These are phyloP conservation scores for Serilophus lunatus DNA, from an alignment of 2,113 vertebrate species.

Conservation along the genomic window DNA sequence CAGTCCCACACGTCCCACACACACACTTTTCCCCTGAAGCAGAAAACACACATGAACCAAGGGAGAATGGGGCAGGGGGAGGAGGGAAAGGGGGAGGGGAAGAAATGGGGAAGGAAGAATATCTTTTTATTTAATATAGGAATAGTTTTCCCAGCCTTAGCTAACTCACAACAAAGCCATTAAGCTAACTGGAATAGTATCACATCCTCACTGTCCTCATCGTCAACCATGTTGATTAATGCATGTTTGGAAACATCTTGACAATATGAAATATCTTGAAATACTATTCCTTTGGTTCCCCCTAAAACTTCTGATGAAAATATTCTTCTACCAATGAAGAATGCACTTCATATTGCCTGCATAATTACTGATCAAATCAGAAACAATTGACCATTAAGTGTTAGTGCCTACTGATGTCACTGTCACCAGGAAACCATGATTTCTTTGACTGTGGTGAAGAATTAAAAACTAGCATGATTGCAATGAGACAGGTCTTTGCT, in stretches of 20 bases:
- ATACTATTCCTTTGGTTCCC: neutral
- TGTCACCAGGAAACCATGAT: neutral
- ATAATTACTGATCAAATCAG: neutral
- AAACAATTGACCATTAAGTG: neutral
- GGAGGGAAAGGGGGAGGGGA: too few relatives aligned
- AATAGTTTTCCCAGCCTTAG: too few relatives aligned
- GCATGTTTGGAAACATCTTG: neutral
- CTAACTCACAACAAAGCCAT: too few relatives aligned
- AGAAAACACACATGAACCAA: too few relatives aligned
- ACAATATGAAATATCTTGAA: neutral
- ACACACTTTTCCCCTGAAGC: too few relatives aligned
- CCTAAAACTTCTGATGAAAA: neutral
- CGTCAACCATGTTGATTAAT: neutral
- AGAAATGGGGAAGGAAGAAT: too few relatives aligned
- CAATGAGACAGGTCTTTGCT: neutral
- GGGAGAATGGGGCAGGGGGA: too few relatives aligned
- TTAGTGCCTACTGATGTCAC: neutral
- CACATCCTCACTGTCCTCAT: neutral
- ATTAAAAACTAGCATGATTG: neutral
- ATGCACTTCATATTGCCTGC: neutral
- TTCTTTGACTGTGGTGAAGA: neutral
- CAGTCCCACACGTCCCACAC: too few relatives aligned
- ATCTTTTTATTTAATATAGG: too few relatives aligned
- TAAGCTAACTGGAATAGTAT: neutral
- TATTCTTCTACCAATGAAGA: neutral